Evolutionary conservation across 2,888 invertebrate species (phyloP), one percentile per base, ranked within the genome.

Genomic region (Cataglyphis altisquamis): DNA sequence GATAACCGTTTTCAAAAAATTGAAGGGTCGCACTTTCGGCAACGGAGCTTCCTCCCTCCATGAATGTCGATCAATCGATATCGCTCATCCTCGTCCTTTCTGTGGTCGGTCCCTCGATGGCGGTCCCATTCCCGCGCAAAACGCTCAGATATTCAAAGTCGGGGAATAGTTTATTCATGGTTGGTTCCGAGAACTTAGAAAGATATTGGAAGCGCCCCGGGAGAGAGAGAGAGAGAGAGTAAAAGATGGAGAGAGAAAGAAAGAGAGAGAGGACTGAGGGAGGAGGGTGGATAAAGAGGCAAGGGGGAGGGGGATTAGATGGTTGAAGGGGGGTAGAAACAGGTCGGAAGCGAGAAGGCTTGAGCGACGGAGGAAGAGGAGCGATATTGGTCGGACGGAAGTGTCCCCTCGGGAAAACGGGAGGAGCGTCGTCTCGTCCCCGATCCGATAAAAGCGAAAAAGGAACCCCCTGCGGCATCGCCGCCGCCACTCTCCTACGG

Each of bases 131-230:
- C 88, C 90, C 91, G 91, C 90, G 91, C 87, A 91, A 92, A 92
- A 90, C 91, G 91, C 91, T 94, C 92, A 92, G 94, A 94, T 94
- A 94, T 95, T 94, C 94, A 95, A 94, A 95, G 94, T 94, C 93
- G 93, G 90, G 90, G 89, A 93, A 94, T 94, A 95, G 94, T 95
- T 95, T 95, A 95, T 95, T 95, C 94, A 94, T 95, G 94, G 94
- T 92, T 93, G 93, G 94, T 93, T 87, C 90, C 91, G 92, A 93
- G 91, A 93, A 92, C 92, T 93, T 92, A 91, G 92, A 94, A 94
- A 94, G 94, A 94, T 94, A 94, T 94, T 94, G 94, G 94, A 94
- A 94, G 91, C 93, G 92, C 92, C 92, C 89, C 89, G 89, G 89
- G 90, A 89, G 91, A 90, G 91, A 89, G 89, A 72, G 80, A 89